Evolutionary conservation across 2,797 vertebrate genomes (phyloP), one percentile per base, ranked within the genome.

Genomic region (Premnoplex brunnescens): DNA sequence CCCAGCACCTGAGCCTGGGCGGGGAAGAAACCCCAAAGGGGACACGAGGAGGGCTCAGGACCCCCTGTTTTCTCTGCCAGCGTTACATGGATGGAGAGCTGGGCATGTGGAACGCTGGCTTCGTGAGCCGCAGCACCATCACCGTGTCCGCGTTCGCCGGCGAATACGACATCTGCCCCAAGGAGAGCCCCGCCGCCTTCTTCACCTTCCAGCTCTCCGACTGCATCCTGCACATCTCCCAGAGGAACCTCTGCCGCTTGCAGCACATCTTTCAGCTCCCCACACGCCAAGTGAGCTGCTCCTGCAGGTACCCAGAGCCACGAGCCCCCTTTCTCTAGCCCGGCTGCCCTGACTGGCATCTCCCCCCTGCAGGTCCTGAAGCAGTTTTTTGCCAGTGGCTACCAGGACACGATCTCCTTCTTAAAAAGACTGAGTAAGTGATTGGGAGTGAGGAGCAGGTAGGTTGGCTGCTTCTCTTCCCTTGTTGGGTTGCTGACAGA

Each of bases 111-210:
- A 24, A 1, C 5, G 48, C 52, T 1, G 14, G 39, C 68, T 41
- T 93, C 0, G 10, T 63, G 24, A 63, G 73, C 60, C 26, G 1
- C 22, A 41, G 1, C 83, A 94, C 26, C 1, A 91, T 96, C 88
- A 95, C 92, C 2, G 12, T 95, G 52, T 96, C 95, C 0, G 7
- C 24, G 15, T 88, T 95, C 0, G 41, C 82, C 0, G 93, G 95
- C 0, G 92, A 96, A 1, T 96, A 80, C 0, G 95, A 96, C 79
- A 93, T 96, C 95, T 94, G 96, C 62, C 96, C 96, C 90, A 93
- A 5, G 46, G 93, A 91, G 0, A 2, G 48, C 56, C 6, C 95
- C 0, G 88, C 90, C 17, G 76, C 90, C 76, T 94, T 94, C 90
- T 0, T 96, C 6, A 56, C 5, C 36, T 41, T 96, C 68, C 90